phyloP scores from a whole-genome alignment of 2,113 vertebrate genomes.

The Oriolus oriolus region DNA sequence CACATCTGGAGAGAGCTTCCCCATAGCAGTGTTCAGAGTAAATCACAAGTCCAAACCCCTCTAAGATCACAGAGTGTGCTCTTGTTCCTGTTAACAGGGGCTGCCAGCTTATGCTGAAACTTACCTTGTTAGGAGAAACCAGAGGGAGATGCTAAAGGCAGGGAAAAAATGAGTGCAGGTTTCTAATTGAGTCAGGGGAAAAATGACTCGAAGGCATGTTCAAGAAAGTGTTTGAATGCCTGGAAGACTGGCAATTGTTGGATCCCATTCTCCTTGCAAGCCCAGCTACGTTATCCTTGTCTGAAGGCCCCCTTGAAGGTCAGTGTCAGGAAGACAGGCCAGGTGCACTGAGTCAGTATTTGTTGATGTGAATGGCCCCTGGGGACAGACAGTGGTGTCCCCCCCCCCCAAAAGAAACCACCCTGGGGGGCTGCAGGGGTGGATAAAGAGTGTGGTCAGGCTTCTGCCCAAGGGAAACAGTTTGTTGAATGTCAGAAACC shows the following conservation, averaged over 20 bases:
- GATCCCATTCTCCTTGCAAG: not conserved
- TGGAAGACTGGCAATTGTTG: not conserved
- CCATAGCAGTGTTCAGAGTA: not conserved
- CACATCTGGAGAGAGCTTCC: not conserved
- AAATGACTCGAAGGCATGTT: not conserved
- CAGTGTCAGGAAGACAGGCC: not conserved
- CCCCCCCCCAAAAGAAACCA: not conserved
- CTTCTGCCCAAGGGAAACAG: not conserved
- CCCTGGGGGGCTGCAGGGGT: not conserved
- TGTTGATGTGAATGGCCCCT: not conserved
- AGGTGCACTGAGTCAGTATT: not conserved
- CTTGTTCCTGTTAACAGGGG: not conserved
- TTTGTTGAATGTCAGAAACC: not conserved
- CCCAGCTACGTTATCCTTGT: not conserved
- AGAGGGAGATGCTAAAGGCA: not conserved
- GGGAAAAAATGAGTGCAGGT: not conserved
- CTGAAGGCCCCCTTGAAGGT: not conserved
- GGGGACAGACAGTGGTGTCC: not conserved
- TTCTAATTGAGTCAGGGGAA: not conserved
- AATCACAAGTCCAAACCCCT: not conserved
- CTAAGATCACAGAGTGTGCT: not conserved
- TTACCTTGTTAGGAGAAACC: slow-evolving; percentile 15
- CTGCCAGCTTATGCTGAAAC: not conserved
- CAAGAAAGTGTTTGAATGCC: not conserved
- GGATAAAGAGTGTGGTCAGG: not conserved